phyloP scores from a whole-genome alignment of 1,140 invertebrate species.

The Choristoneura fumiferana region DNA sequence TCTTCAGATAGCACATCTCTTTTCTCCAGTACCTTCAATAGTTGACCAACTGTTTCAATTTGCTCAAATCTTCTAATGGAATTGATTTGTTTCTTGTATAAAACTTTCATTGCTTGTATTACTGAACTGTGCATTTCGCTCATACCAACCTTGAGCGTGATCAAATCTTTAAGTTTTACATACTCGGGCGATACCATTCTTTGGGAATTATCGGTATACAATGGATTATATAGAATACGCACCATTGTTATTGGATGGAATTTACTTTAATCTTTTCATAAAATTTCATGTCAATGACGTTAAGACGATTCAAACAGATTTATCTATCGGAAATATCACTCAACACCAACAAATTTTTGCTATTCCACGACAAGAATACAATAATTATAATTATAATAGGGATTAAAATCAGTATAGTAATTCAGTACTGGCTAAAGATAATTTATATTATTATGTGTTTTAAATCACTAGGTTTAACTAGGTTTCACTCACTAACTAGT shows the following conservation, averaged over 20 bases:
- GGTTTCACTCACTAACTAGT: too few species aligned
- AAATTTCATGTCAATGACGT: too few species aligned
- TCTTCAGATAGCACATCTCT: slow-evolving; percentile 61
- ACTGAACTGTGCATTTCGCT: slow-evolving; percentile 46
- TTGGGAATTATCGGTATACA: background rate
- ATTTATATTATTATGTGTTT: too few species aligned
- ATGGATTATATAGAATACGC: background rate
- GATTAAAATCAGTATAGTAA: too few species aligned
- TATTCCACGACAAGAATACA: too few species aligned
- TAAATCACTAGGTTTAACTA: too few species aligned
- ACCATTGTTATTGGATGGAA: background rate
- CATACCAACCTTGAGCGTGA: slow-evolving; percentile 40
- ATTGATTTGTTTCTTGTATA: slow-evolving; percentile 57
- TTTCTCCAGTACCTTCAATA: slow-evolving; percentile 58
- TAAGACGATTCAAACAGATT: too few species aligned
- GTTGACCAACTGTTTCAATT: slow-evolving; percentile 48
- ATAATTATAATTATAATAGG: too few species aligned
- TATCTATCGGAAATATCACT: too few species aligned
- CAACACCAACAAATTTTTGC: too few species aligned
- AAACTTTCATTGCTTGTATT: slow-evolving; percentile 49
- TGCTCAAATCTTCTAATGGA: slow-evolving; percentile 58
- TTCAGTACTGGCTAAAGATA: too few species aligned
- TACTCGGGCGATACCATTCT: slow-evolving; percentile 55
- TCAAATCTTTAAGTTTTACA: slow-evolving; percentile 45
- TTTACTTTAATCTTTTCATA: too few species aligned